Conservation (phyloP, 2,797 vertebrate species). For the Agapornis canus region DNA sequence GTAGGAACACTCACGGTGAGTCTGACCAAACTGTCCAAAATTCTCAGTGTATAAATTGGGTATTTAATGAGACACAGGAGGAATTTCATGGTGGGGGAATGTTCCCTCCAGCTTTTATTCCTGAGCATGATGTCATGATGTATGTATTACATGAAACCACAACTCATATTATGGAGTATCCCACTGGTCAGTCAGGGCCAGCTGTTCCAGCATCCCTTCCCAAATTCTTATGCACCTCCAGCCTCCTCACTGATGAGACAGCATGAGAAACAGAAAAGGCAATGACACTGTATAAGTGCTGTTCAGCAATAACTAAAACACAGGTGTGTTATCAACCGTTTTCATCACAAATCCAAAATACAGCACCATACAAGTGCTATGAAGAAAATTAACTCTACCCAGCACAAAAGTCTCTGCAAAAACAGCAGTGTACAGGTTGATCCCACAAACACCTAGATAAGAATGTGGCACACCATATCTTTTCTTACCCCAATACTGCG, state of each 20-base stretch:
- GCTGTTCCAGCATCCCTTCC: not conserved
- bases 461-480: rapidly evolving
- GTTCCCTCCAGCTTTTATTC: not conserved
- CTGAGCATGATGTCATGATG: rapidly evolving
- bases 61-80: not conserved
- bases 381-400: not conserved
- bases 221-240: rapidly evolving
- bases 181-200: rapidly evolving
- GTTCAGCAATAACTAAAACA: not conserved
- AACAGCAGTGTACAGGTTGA: rapidly evolving
- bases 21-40: not conserved
- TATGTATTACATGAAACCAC: not conserved
- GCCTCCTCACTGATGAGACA: rapidly evolving
- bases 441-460: not conserved
- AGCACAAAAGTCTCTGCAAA: not conserved
- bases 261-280: not conserved
- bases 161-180: not conserved
- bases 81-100: not conserved
- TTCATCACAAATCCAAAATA: not conserved
- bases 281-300: rapidly evolving
- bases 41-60: rapidly evolving
- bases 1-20: rapidly evolving
- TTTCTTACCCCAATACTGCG: not conserved
- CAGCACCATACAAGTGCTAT: not conserved
- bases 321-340: rapidly evolving